Evolutionary conservation across 2,113 vertebrate genomes (phyloP).

Genomic region (Cyanoderma ruficeps): DNA sequence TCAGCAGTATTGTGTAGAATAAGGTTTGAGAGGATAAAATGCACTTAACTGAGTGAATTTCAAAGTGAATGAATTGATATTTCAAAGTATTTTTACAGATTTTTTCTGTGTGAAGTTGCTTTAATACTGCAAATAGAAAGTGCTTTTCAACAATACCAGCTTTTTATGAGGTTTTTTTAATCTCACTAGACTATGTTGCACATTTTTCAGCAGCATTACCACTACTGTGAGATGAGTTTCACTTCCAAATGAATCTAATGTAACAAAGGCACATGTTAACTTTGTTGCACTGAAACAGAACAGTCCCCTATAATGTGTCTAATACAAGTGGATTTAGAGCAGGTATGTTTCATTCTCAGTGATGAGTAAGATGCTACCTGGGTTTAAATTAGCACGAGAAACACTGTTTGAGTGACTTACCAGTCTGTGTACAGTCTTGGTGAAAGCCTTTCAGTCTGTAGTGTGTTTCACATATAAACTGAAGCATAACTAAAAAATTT

Average conservation of each 20-base stretch:
- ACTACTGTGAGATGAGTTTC: background rate
- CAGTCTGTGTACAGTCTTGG: background rate
- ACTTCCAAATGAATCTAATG: background rate
- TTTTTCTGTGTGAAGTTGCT: background rate
- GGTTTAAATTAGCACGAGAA: background rate
- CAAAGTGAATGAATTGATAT: background rate
- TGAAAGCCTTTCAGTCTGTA: background rate
- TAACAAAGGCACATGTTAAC: background rate
- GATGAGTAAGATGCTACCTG: background rate
- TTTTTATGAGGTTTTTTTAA: background rate
- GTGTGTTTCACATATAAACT: rapidly evolving
- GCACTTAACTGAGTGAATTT: background rate
- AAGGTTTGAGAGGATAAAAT: background rate
- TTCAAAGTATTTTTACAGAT: background rate
- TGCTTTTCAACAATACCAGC: background rate
- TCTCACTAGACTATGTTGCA: background rate
- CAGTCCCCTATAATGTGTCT: background rate
- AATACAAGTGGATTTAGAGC: background rate
- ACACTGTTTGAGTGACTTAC: background rate
- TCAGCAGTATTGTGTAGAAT: background rate
- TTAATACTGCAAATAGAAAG: background rate
- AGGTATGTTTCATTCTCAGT: background rate
- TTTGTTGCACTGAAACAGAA: background rate
- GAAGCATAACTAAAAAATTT: background rate
- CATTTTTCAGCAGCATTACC: background rate